Conservation (phyloP, 2,113 vertebrate genomes). For the Corythoichthys haematopterus region DNA sequence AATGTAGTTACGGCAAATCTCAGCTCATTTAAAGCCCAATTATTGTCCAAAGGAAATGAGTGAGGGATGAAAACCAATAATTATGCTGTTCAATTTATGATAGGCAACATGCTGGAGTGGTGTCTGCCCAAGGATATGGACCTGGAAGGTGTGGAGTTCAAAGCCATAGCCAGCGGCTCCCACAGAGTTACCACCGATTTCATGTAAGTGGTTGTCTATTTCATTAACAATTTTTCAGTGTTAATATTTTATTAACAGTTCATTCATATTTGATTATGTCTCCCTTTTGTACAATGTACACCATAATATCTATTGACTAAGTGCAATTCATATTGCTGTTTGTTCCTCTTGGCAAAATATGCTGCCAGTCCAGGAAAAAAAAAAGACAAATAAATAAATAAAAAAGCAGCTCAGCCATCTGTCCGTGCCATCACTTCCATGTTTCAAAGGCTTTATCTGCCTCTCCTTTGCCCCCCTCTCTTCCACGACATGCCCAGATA, state of each 20-base stretch:
- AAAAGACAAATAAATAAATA: constrained; percentile 4
- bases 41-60: not conserved
- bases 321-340: constrained; percentile 6
- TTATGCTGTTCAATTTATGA: not conserved
- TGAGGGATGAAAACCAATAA: too few relatives aligned
- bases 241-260: not conserved
- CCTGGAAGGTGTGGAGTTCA: constrained; percentile 91
- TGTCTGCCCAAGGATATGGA: constrained; percentile 92
- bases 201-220: constrained; percentile 79
- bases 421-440: constrained; percentile 32
- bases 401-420: constrained; percentile 42
- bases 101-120: constrained; percentile 96
- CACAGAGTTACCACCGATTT: constrained; percentile 92
- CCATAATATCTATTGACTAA: too few relatives aligned
- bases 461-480: constrained; percentile 7
- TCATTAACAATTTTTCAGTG: not conserved
- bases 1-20: not conserved
- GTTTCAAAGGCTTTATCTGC: constrained; percentile 41
- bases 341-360: constrained; percentile 36
- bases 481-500: constrained; percentile 70
- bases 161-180: constrained; percentile 93
- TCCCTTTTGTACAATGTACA: not conserved
- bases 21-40: not conserved
- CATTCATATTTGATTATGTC: not conserved
- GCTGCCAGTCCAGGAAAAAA: constrained; percentile 21